These are phyloP conservation scores for Ammodramus savannarum DNA, from an alignment of 2,113 vertebrate species.

Conservation along the genomic window DNA sequence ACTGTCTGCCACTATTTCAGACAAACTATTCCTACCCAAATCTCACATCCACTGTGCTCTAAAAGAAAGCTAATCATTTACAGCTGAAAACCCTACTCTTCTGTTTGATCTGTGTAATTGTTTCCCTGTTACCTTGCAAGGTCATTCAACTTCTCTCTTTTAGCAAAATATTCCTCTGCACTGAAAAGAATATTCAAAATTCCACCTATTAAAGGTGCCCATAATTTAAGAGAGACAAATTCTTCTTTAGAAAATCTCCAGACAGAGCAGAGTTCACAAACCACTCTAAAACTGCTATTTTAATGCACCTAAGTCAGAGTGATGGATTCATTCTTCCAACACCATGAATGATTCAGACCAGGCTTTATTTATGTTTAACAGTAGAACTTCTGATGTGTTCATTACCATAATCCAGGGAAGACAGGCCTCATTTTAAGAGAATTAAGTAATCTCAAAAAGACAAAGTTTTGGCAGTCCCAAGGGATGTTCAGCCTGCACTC, in stretches of 20 bases:
- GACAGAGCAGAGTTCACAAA: neutral
- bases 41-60: neutral
- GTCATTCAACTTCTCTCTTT: neutral
- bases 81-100: neutral
- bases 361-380: neutral
- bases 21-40: neutral
- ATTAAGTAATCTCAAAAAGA: constrained; percentile 14
- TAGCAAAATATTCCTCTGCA: neutral
- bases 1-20: neutral
- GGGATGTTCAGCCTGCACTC: neutral
- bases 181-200: neutral
- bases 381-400: neutral
- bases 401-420: constrained; percentile 7
- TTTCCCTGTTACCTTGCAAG: neutral
- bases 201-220: neutral
- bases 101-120: accelerated
- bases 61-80: neutral
- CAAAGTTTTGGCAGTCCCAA: neutral
- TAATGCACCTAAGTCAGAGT: neutral
- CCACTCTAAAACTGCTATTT: neutral
- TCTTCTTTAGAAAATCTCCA: neutral
- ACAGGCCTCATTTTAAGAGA: neutral
- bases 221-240: neutral
- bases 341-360: neutral
- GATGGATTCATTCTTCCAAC: neutral